A percentile compares a stretch with the other conserved stretches of the same genome.
These are phyloP conservation scores for Drosophila hydei DNA, from an alignment of 1,140 invertebrate genomes.

Conservation along the genomic window DNA sequence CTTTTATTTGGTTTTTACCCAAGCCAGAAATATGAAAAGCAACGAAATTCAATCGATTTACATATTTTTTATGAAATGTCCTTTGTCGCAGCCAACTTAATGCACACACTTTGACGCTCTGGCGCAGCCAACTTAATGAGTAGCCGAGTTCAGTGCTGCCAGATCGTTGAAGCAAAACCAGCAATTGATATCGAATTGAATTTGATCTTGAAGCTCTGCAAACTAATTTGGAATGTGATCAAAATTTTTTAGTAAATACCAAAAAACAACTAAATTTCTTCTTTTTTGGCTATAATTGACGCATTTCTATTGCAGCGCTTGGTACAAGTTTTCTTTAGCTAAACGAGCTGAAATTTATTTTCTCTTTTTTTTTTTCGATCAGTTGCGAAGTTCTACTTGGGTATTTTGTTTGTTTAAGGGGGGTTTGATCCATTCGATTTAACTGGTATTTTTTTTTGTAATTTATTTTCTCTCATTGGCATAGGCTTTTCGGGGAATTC, in stretches of 20 bases:
- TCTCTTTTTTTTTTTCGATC: too few relatives aligned
- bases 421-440: slow-evolving; percentile 48
- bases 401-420: slow-evolving; percentile 1
- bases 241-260: too few relatives aligned
- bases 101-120: background rate
- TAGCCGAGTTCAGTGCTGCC: background rate
- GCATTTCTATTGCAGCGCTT: slow-evolving; percentile 12
- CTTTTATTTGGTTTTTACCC: background rate
- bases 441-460: slow-evolving; percentile 22
- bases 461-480: slow-evolving; percentile 1
- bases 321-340: background rate
- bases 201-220: background rate
- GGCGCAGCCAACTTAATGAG: background rate
- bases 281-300: slow-evolving; percentile 14
- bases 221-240: slow-evolving; percentile 2
- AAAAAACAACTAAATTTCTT: too few relatives aligned
- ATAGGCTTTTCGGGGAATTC: slow-evolving; percentile 40
- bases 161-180: background rate
- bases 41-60: background rate
- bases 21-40: background rate
- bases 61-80: background rate
- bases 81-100: slow-evolving; percentile 1
- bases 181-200: background rate
- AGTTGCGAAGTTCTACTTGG: background rate
- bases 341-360: background rate